Base-by-base conservation (phyloP, 2,797 vertebrate genomes). In the Coccyzus lansbergi region DNA sequence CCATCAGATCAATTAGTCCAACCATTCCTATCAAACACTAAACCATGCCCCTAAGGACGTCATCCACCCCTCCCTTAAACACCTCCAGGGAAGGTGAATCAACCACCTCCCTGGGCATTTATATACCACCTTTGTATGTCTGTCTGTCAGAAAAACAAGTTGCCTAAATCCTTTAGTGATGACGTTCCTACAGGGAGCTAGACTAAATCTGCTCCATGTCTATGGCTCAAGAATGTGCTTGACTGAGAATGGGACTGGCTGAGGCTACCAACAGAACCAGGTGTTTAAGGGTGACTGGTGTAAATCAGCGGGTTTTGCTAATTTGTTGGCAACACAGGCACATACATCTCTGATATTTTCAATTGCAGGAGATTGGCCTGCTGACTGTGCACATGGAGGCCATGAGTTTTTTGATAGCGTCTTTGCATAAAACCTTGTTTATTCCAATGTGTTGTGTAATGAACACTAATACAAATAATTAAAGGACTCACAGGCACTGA, bases 391-490 rank as follows among this genome's bases (percentile, higher is more conserved):
- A 19, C 12, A 33, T 4, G 25, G 26, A 55, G 13, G 9, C 34
- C 62, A 33, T 0, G 0, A 20, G 29, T 53, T 60, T 1, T 64
- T 88, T 69, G 26, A 34, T 28, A 31, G 7, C 29, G 49, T 56
- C 10, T 63, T 63, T 85, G 44, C 29, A 70, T 48, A 85, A 89
- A 92, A 40, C 4, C 9, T 10, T 38, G 3, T 46, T 55, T 65
- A 12, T 44, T 59, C 12, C n/a, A 59, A 34, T 15, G 29, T 0
- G 1, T 13, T 3, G 0, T 31, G 4, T 11, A 62, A 21, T 3
- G 1, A 68, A 53, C 26, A 12, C 3, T 59, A 58, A 78, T 33
- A 15, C 19, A 52, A 83, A 65, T 29, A 86, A 52, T n/a, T 77
- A 29, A 2, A 72, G 19, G 15, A 58, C 72, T 56, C 28, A 11